These are phyloP conservation scores for Acanthurus tractus DNA, from an alignment of 2,797 vertebrate species.

Conservation along the genomic window DNA sequence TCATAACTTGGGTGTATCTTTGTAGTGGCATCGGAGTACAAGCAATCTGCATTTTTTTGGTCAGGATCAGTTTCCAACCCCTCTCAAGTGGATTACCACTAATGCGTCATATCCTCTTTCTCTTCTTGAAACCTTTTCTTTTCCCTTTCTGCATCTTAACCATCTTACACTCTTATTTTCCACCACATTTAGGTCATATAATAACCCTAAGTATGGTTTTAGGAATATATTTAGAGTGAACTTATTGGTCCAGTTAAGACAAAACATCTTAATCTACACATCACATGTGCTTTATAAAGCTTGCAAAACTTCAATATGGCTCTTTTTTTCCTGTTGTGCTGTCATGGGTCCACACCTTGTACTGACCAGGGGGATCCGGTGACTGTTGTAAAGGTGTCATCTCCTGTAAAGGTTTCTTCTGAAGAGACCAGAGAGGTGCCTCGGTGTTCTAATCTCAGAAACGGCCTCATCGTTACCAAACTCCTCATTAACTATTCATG, in stretches of 20 bases:
- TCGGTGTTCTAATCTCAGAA: conserved; percentile 72
- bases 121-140: conserved; percentile 36
- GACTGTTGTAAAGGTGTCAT: conserved; percentile 47
- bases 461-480: conserved; percentile 82
- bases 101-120: conserved; percentile 79
- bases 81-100: conserved; percentile 75
- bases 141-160: conserved; percentile 7
- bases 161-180: background rate
- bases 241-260: background rate
- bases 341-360: conserved; percentile 3
- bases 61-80: conserved; percentile 79
- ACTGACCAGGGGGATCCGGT: conserved; percentile 33
- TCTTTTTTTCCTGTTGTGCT: conserved; percentile 3
- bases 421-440: conserved; percentile 43
- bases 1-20: conserved; percentile 44
- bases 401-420: conserved; percentile 47
- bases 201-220: background rate
- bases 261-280: background rate
- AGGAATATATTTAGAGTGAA: background rate
- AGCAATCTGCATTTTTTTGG: conserved; percentile 75
- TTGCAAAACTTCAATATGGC: background rate
- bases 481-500: conserved; percentile 87
- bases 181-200: background rate
- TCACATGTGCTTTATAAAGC: background rate
- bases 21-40: conserved; percentile 69